phyloP scores from a whole-genome alignment of 2,797 vertebrate genomes.

The Schizopygopsis malacanthus region DNA sequence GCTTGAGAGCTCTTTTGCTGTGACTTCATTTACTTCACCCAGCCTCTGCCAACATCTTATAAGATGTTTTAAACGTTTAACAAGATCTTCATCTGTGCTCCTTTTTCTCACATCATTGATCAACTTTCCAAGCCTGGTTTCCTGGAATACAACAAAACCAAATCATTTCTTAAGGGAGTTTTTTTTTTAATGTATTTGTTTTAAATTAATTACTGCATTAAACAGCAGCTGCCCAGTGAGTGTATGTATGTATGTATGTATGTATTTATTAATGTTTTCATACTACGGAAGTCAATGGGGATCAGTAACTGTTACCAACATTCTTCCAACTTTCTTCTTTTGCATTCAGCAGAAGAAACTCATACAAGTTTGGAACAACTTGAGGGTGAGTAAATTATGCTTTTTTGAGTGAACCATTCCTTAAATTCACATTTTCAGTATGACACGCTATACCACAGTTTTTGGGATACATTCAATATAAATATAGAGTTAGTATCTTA shows the following conservation, averaged over 20 bases:
- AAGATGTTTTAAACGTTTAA: slow-evolving; percentile 92
- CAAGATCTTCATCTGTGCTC: slow-evolving; percentile 91
- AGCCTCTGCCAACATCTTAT: slow-evolving; percentile 93
- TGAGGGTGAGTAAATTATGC: not conserved
- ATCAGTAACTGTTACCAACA: no score
- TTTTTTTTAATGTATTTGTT: no score
- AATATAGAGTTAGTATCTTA: slow-evolving; percentile 63
- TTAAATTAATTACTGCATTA: no score
- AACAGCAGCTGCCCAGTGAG: not conserved
- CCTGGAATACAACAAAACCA: slow-evolving; percentile 73
- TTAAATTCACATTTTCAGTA: not conserved
- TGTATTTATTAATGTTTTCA: not conserved
- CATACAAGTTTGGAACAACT: not conserved
- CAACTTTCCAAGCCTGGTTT: slow-evolving; percentile 93
- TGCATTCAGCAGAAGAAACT: not conserved
- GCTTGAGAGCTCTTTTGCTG: slow-evolving; percentile 79
- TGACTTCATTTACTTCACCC: slow-evolving; percentile 81
- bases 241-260: no score
- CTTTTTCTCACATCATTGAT: slow-evolving; percentile 96
- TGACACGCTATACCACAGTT: not conserved
- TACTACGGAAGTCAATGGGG: not conserved
- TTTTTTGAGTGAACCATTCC: not conserved
- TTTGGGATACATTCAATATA: not conserved
- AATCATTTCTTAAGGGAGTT: no score
- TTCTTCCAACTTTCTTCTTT: not conserved